Conservation (phyloP, 2,113 vertebrate genomes). For the Gobiocypris rarus region DNA sequence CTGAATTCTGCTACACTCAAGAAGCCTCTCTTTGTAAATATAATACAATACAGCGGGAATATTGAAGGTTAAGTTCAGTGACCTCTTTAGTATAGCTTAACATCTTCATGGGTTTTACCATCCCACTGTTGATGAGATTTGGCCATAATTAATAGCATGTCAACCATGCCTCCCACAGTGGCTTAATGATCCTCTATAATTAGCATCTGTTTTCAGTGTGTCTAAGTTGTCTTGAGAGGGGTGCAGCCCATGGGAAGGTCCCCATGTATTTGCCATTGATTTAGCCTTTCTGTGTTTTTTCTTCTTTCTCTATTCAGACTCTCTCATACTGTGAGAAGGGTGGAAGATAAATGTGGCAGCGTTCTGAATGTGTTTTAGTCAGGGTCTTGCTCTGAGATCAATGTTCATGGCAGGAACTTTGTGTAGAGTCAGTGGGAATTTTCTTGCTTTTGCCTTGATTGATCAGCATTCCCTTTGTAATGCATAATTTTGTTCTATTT, state of each 20-base stretch:
- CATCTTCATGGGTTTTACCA: constrained; percentile 13
- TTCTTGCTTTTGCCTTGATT: background rate
- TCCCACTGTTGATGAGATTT: constrained; percentile 14
- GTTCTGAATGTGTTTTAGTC: background rate
- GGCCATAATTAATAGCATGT: constrained; percentile 37
- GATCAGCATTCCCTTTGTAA: background rate
- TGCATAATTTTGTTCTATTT: background rate
- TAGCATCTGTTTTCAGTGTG: constrained; percentile 34
- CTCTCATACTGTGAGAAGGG: background rate
- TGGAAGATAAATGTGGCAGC: background rate
- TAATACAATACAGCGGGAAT: background rate
- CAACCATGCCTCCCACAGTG: constrained; percentile 10
- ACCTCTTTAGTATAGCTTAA: constrained; percentile 12
- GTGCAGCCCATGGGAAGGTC: constrained; percentile 20
- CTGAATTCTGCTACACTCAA: background rate
- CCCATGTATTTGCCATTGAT: constrained; percentile 20
- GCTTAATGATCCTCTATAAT: constrained; percentile 37
- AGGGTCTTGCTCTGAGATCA: background rate
- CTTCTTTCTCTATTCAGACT: background rate
- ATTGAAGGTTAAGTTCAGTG: constrained; percentile 35
- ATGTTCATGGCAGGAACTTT: background rate
- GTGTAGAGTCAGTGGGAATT: background rate
- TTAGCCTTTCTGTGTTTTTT: constrained; percentile 19
- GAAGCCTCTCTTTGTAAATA: background rate
- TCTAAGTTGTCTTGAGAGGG: constrained; percentile 14